Base-by-base conservation (phyloP, 2,797 vertebrate species). In the Poeciliopsis infans region DNA sequence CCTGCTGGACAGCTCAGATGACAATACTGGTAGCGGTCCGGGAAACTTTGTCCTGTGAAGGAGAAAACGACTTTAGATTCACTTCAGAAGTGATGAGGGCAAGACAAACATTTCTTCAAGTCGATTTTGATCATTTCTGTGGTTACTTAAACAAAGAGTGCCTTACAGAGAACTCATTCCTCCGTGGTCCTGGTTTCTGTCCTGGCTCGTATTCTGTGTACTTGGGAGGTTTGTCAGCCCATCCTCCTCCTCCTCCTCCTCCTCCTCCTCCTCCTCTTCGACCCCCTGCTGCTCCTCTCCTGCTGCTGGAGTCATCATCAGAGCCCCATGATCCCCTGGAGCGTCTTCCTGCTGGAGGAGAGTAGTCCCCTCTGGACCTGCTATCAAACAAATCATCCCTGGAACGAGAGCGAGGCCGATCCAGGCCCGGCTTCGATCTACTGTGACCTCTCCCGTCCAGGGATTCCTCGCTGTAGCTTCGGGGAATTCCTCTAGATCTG, bases 21-120 rank as follows among this genome's bases (percentile, higher is more conserved):
- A 99, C 91, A 85, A 98, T 85, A 78, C 97, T 98, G 89, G 93
- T 97, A 83, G 96, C 97, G 85, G 96, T 97, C 92, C 96, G 95
- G 88, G 97, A 97, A 91, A 96, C 97, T 88, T 95, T 97, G 92
- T 87, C 97, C 95, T 98, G 43, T 28, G 95, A 94, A 96, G 91
- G 84, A 92, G 82, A 93, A 33, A 86, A 86, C 81, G 68, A 86
- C 64, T 94, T 92, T 87, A 94, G 86, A 89, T 83, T 86, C 69
- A 89, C 7, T 79, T 85, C 3, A 85, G 49, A 79, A 8, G 18
- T 31, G 82, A 71, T 73, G 41, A 74, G 4, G 6, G 20, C 72
- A 68, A 47, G 5, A 5, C n/a, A 49, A 46, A 49, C 23, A 36
- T 46, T 28, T 39, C 68, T 16, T 28, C n/a, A 33, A 45, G 0